A percentile compares a stretch with the other conserved stretches of the same genome.
phyloP scores from a whole-genome alignment of 2,888 invertebrate genomes.

The Drosophila rellima region DNA sequence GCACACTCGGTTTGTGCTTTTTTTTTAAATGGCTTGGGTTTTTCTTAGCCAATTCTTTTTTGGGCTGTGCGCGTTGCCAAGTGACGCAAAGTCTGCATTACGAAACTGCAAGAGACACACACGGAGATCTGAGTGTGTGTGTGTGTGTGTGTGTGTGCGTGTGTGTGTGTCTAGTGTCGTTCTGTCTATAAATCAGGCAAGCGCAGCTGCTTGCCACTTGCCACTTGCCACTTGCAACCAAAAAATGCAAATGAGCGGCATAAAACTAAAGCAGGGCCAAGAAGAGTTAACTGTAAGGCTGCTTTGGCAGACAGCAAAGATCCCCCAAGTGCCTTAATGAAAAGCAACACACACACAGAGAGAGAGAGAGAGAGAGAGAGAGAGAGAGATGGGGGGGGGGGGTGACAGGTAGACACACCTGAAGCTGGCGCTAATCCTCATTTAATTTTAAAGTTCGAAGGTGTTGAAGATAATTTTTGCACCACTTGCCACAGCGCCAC shows the following conservation, averaged over 20 bases:
- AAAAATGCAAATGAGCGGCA: constrained; percentile 76
- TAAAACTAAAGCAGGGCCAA: constrained; percentile 50
- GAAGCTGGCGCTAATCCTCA: constrained; percentile 83
- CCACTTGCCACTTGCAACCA: constrained; percentile 41
- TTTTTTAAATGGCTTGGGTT: too few relatives aligned
- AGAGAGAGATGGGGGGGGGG: background rate
- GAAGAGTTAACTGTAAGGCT: background rate
- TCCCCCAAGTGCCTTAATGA: constrained; percentile 77
- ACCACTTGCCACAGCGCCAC: constrained; percentile 61
- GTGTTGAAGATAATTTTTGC: constrained; percentile 85
- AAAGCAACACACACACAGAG: constrained; percentile 62
- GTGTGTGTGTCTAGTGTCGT: constrained; percentile 11
- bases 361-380: background rate
- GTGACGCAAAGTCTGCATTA: constrained; percentile 47
- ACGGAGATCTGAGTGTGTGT: background rate
- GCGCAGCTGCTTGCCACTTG: constrained; percentile 41
- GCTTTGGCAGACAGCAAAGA: constrained; percentile 64
- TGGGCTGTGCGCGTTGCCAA: constrained; percentile 38
- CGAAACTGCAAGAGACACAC: constrained; percentile 49
- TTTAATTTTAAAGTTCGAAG: constrained; percentile 85
- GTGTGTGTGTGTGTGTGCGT: background rate
- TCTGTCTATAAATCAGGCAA: constrained; percentile 55
- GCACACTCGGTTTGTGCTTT: background rate
- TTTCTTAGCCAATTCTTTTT: constrained; percentile 21
- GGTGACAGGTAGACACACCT: constrained; percentile 10